Percentiles rank a stretch among this genome's conserved stretches.
Evolutionary conservation across 1,140 invertebrate species (phyloP).

Genomic region (Camponotus pennsylvanicus): DNA sequence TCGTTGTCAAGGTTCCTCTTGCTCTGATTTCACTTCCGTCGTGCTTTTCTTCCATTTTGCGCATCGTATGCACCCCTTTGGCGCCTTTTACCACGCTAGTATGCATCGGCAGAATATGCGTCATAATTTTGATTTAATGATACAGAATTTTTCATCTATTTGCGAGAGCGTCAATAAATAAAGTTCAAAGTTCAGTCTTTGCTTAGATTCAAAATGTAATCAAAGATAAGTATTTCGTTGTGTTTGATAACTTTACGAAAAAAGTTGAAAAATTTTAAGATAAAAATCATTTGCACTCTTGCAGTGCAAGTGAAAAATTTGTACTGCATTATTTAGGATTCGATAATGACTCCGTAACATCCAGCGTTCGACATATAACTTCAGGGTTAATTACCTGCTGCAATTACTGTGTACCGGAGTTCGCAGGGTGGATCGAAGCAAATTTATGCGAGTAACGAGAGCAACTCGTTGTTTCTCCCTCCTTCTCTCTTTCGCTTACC

Average conservation of each 20-base stretch:
- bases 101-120: background rate
- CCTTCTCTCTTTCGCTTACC: background rate
- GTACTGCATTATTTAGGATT: conserved; percentile 21
- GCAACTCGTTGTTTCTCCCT: conserved; percentile 28
- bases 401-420: conserved; percentile 37
- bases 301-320: background rate
- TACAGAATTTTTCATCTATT: background rate
- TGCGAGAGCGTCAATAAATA: background rate
- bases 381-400: conserved; percentile 43
- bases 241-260: background rate
- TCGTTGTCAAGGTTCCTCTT: conserved; percentile 16
- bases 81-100: background rate
- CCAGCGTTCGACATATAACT: conserved; percentile 39
- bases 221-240: too few species aligned
- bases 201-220: background rate
- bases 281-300: background rate
- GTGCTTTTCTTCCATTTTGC: conserved; percentile 26
- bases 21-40: conserved; percentile 9
- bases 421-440: conserved; percentile 47
- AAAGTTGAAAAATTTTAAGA: background rate
- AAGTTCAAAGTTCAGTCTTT: background rate
- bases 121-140: background rate
- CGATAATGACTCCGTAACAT: conserved; percentile 50
- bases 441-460: conserved; percentile 54
- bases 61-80: background rate